These are phyloP conservation scores for Heteromormyrus szaboi DNA, from an alignment of 2,797 vertebrate genomes.

Conservation along the genomic window DNA sequence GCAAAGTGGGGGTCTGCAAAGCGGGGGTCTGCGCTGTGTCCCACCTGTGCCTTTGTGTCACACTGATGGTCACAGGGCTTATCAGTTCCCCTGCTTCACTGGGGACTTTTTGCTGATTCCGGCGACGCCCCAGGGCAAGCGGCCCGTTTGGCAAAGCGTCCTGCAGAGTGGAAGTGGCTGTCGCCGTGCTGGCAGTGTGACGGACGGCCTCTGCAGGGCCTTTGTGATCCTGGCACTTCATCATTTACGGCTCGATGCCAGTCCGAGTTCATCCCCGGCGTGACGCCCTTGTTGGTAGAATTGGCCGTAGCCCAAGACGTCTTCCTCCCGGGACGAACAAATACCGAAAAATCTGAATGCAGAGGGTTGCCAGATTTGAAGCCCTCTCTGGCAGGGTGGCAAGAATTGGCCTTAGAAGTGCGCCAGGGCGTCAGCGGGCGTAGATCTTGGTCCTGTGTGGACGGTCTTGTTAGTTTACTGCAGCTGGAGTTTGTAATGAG, in stretches of 20 bases:
- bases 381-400: slow-evolving; percentile 13
- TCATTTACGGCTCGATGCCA: slow-evolving; percentile 39
- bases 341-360: slow-evolving; percentile 26
- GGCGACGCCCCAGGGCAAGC: background rate
- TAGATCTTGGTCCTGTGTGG: slow-evolving; percentile 20
- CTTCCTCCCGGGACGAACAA: slow-evolving; percentile 17
- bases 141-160: background rate
- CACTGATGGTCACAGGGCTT: background rate
- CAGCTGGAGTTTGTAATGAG: slow-evolving; percentile 46
- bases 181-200: background rate
- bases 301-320: slow-evolving; percentile 37
- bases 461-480: slow-evolving; percentile 39
- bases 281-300: slow-evolving; percentile 33
- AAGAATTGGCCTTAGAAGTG: slow-evolving; percentile 24
- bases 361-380: background rate
- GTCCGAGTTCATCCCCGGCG: slow-evolving; percentile 39
- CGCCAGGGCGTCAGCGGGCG: slow-evolving; percentile 28
- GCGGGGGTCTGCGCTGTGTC: background rate
- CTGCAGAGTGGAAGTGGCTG: background rate
- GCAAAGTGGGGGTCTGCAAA: no score
- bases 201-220: background rate
- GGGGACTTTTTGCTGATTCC: background rate
- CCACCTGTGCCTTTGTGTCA: background rate
- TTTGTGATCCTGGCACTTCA: slow-evolving; percentile 31
- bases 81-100: background rate